Conservation (phyloP, 2,113 vertebrate genomes). For the Lichenostomus cassidix region DNA sequence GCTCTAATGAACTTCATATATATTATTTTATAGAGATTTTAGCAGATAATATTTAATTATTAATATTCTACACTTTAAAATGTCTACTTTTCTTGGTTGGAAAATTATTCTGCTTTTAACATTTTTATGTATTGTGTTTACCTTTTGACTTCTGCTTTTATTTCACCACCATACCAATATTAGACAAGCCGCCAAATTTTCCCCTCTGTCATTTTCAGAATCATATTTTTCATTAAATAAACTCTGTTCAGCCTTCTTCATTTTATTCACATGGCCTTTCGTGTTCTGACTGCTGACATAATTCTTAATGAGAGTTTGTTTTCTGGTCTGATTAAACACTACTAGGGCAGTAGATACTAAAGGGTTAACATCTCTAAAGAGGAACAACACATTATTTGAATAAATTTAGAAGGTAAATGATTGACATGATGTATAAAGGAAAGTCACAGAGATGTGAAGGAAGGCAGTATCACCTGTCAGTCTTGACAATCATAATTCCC, state of each 20-base stretch:
- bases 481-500: slow-evolving; percentile 19
- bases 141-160: background rate
- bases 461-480: slow-evolving; percentile 46
- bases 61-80: background rate
- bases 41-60: background rate
- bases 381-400: background rate
- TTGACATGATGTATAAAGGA: slow-evolving; percentile 6
- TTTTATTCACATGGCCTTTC: background rate
- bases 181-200: background rate
- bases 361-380: background rate
- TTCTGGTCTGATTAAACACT: background rate
- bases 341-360: background rate
- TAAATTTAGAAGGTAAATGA: background rate
- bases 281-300: background rate
- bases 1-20: background rate
- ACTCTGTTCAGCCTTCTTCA: background rate
- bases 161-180: background rate
- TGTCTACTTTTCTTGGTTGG: background rate
- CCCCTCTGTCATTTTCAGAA: background rate
- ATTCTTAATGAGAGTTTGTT: background rate
- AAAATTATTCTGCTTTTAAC: background rate
- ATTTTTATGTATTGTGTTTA: background rate
- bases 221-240: background rate
- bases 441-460: slow-evolving; percentile 38
- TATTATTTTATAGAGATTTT: background rate